Conservation (phyloP, 1,140 invertebrate species). For the Drosophila guanche region DNA sequence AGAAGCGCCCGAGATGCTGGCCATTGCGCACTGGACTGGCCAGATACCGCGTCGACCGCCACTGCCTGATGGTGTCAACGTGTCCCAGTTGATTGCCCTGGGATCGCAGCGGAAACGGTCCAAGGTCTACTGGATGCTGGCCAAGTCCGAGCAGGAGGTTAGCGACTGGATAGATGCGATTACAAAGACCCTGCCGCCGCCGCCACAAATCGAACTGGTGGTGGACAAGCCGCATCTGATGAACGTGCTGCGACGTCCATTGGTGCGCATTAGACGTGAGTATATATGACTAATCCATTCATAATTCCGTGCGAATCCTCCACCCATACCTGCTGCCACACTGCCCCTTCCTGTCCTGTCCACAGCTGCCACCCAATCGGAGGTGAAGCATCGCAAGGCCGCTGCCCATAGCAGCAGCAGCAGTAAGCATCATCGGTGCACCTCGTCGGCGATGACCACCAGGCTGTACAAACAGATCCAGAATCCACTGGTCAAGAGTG, state of each 20-base stretch:
- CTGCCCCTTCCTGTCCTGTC: no score
- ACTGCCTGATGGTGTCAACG: constrained; percentile 86
- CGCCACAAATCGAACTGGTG: constrained; percentile 86
- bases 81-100: constrained; percentile 89
- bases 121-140: constrained; percentile 87
- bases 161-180: constrained; percentile 90
- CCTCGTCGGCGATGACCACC: constrained; percentile 54
- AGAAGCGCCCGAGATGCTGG: constrained; percentile 90
- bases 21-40: constrained; percentile 90
- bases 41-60: constrained; percentile 88
- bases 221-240: constrained; percentile 86
- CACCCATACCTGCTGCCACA: background rate
- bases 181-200: constrained; percentile 87
- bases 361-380: constrained; percentile 85
- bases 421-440: constrained; percentile 24
- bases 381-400: constrained; percentile 81
- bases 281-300: constrained; percentile 41
- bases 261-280: constrained; percentile 86
- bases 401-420: constrained; percentile 32
- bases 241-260: constrained; percentile 85
- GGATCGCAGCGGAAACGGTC: constrained; percentile 86
- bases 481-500: constrained; percentile 79
- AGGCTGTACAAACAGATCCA: constrained; percentile 71
- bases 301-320: background rate
- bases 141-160: constrained; percentile 88